Conservation (phyloP, 2,888 invertebrate species). For the Napeogenes sylphis region DNA sequence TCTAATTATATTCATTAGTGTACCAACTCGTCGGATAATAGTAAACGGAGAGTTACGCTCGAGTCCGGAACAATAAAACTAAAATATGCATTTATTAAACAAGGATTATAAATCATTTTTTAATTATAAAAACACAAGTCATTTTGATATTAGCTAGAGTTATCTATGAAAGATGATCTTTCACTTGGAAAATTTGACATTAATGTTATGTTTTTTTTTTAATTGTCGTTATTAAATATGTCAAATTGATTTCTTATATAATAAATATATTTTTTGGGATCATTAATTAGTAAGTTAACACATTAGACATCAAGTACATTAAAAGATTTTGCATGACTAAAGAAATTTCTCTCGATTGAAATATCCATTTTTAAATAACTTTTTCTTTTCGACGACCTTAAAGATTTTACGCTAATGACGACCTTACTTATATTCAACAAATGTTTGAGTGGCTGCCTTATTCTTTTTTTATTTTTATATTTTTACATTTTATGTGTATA, state of each 20-base stretch:
- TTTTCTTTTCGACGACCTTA: background rate
- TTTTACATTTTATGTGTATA: too few species aligned
- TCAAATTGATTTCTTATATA: too few species aligned
- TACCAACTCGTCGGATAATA: conserved; percentile 18
- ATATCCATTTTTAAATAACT: conserved; percentile 10
- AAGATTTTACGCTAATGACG: conserved; percentile 8
- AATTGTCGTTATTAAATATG: too few species aligned
- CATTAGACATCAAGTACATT: background rate
- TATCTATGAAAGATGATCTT: too few species aligned
- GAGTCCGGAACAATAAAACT: background rate
- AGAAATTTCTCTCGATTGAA: conserved; percentile 15
- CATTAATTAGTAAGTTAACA: too few species aligned
- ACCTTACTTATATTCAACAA: conserved; percentile 1
- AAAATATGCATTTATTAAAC: conserved; percentile 1
- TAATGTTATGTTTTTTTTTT: too few species aligned
- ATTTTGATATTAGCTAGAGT: too few species aligned
- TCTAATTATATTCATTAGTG: conserved; percentile 26
- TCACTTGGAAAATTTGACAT: too few species aligned
- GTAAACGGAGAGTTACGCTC: conserved; percentile 15
- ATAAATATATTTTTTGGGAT: too few species aligned
- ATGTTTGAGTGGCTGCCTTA: background rate
- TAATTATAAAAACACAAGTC: too few species aligned
- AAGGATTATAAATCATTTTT: background rate
- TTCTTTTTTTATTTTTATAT: too few species aligned
- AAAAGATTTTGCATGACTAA: conserved; percentile 11